These are phyloP conservation scores for Ammodytes marinus DNA, from an alignment of 2,113 vertebrate species.

Conservation along the genomic window DNA sequence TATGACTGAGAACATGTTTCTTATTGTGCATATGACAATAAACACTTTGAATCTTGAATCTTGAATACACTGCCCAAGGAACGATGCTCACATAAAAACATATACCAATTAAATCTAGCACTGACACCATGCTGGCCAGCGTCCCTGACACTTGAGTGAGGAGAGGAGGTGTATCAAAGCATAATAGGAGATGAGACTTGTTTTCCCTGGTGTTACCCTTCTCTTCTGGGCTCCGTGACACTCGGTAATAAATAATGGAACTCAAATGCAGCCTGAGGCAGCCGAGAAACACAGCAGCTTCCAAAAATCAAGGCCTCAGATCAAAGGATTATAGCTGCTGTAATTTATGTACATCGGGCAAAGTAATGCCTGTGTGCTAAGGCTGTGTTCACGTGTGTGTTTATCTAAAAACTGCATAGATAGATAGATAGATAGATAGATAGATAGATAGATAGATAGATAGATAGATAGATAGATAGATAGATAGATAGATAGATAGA, in stretches of 20 bases:
- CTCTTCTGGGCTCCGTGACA: constrained; percentile 27
- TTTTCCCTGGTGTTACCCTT: constrained; percentile 31
- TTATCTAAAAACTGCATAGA: constrained; percentile 20
- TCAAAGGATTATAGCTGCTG: constrained; percentile 68
- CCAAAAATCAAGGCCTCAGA: constrained; percentile 59
- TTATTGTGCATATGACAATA: too few species aligned
- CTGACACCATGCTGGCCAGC: neutral
- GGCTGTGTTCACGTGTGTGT: constrained; percentile 14
- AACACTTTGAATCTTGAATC: too few species aligned
- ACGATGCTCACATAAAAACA: neutral
- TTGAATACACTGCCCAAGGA: neutral
- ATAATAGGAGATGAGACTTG: constrained; percentile 37
- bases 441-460: neutral
- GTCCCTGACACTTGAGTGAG: neutral
- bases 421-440: neutral
- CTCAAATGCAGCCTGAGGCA: constrained; percentile 51
- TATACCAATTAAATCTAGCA: constrained; percentile 32
- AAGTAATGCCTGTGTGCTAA: constrained; percentile 38
- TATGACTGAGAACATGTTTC: too few species aligned
- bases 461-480: neutral
- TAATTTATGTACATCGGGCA: constrained; percentile 44
- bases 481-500: too few species aligned
- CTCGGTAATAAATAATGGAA: constrained; percentile 72
- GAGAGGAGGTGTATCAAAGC: constrained; percentile 38
- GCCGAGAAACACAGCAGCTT: constrained; percentile 28